These are phyloP conservation scores for Nerophis ophidion DNA, from an alignment of 2,113 vertebrate species.

Conservation along the genomic window DNA sequence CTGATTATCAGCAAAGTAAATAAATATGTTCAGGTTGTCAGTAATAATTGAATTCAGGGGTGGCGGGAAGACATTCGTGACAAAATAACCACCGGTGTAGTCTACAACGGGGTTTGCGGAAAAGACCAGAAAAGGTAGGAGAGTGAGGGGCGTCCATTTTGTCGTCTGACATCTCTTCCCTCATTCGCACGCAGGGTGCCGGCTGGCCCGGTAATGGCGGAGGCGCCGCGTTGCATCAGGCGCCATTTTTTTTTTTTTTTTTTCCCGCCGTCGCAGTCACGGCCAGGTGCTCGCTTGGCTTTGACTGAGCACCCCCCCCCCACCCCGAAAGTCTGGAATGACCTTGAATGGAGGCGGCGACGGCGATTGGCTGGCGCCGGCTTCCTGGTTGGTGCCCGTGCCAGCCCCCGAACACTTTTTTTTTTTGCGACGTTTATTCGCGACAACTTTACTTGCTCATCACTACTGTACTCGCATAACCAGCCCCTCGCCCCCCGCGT, in stretches of 20 bases:
- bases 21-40: too few relatives aligned
- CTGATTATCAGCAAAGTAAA: too few relatives aligned
- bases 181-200: conserved; percentile 23
- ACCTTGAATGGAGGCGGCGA: neutral
- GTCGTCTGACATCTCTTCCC: conserved; percentile 41
- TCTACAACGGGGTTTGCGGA: conserved; percentile 37
- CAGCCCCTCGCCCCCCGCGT: conserved; percentile 25
- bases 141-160: conserved; percentile 49
- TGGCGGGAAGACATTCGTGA: too few relatives aligned
- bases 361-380: neutral
- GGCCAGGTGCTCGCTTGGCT: conserved; percentile 76
- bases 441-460: neutral
- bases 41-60: too few relatives aligned
- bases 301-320: conserved; percentile 47
- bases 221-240: conserved; percentile 36
- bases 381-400: neutral
- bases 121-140: conserved; percentile 55
- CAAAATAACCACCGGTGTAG: neutral
- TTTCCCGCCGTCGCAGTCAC: conserved; percentile 70
- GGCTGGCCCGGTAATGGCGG: conserved; percentile 34
- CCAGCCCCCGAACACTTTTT: neutral
- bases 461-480: neutral
- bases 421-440: neutral
- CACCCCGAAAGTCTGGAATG: neutral
- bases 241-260: conserved; percentile 13